These are phyloP conservation scores for Cynocephalus volans DNA, from an alignment of 2,113 vertebrate genomes.

Conservation along the genomic window DNA sequence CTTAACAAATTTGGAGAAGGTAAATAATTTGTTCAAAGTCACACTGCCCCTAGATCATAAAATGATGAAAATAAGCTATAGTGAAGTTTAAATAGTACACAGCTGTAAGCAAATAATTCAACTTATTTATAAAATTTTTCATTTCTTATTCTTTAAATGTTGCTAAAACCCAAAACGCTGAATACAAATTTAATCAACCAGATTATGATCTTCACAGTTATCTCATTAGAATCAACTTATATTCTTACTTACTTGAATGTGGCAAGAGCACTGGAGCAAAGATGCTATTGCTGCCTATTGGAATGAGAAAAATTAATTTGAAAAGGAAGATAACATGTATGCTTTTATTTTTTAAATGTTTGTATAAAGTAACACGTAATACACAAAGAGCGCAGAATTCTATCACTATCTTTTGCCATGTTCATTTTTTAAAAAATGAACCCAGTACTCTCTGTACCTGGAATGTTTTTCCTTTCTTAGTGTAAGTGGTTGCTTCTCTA, in stretches of 20 bases:
- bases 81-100: conserved; percentile 33
- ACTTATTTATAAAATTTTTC: conserved; percentile 13
- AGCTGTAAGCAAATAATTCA: not conserved
- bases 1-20: not conserved
- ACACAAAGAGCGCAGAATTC: not conserved
- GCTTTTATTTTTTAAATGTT: conserved; percentile 48
- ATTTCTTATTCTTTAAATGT: conserved; percentile 29
- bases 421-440: conserved; percentile 43
- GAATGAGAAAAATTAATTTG: conserved; percentile 71
- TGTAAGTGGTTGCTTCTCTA: not conserved
- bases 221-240: conserved; percentile 4
- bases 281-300: conserved; percentile 93
- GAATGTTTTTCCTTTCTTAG: conserved; percentile 23
- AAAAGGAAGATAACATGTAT: conserved; percentile 32
- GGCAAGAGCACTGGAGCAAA: conserved; percentile 93
- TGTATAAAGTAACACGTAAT: conserved; percentile 45
- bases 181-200: not conserved
- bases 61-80: conserved; percentile 53
- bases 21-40: conserved; percentile 13
- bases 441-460: not conserved
- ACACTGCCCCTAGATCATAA: not conserved
- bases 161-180: conserved; percentile 42
- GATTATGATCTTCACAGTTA: not conserved
- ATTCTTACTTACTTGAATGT: conserved; percentile 93
- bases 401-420: conserved; percentile 22